Conservation (phyloP, 2,113 vertebrate species). For the Microcebus griseorufus region DNA sequence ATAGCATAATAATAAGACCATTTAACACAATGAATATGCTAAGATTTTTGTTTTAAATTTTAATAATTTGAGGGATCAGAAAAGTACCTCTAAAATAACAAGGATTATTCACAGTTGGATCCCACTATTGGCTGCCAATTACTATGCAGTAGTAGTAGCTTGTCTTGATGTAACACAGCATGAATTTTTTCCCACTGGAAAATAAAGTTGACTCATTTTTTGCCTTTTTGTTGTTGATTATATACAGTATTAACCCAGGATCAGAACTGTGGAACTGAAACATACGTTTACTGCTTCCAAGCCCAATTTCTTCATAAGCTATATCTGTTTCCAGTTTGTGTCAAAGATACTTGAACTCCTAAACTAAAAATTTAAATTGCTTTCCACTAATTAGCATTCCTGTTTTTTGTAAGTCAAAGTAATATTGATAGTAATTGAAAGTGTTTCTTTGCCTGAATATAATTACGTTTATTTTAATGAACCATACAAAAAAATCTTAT, state of each 20-base stretch:
- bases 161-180: constrained; percentile 9
- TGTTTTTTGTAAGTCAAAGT: not conserved
- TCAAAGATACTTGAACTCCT: constrained; percentile 18
- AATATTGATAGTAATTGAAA: not conserved
- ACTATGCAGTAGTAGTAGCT: not conserved
- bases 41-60: not conserved
- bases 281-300: not conserved
- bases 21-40: not conserved
- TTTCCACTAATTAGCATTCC: not conserved
- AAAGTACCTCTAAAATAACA: constrained; percentile 25
- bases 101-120: constrained; percentile 40
- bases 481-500: not conserved
- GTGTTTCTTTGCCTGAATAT: not conserved
- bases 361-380: not conserved
- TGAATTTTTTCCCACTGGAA: not conserved
- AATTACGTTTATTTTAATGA: constrained; percentile 46
- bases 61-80: not conserved
- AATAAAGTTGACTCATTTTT: not conserved
- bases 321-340: constrained; percentile 24
- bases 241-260: constrained; percentile 5
- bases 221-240: not conserved
- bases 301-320: not conserved
- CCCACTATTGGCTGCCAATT: not conserved
- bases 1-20: not conserved
- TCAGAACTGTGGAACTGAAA: not conserved